phyloP scores from a whole-genome alignment of 1,140 invertebrate species.

The Adoxophyes honmai region DNA sequence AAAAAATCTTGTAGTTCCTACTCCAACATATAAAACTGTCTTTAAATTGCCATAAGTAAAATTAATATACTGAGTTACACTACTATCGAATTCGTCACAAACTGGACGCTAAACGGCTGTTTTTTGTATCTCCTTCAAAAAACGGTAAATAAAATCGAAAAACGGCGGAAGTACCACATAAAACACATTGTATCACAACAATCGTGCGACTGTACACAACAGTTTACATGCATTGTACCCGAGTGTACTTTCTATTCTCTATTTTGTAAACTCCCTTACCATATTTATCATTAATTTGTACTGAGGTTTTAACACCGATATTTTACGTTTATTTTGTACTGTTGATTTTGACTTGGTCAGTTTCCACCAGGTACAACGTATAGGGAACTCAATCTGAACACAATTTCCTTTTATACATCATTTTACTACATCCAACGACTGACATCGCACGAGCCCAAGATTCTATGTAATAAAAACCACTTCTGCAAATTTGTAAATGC shows the following conservation, averaged over 20 bases:
- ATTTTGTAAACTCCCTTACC: conserved; percentile 56
- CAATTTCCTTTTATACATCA: conserved; percentile 50
- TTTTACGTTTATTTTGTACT: conserved; percentile 54
- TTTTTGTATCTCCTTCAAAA: too few species aligned
- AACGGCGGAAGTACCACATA: conserved; percentile 10
- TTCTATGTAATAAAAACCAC: conserved; percentile 56
- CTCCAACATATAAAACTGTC: too few species aligned
- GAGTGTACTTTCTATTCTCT: conserved; percentile 40
- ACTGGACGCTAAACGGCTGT: too few species aligned
- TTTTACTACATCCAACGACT: conserved; percentile 61
- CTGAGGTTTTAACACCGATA: conserved; percentile 54
- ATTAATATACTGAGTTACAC: too few species aligned
- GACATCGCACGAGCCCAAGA: conserved; percentile 31
- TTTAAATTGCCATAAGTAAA: too few species aligned
- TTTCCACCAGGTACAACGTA: conserved; percentile 59
- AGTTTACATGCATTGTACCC: conserved; percentile 56
- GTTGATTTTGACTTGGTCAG: conserved; percentile 25
- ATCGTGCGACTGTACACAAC: conserved; percentile 57
- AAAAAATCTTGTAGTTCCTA: too few species aligned
- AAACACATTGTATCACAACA: conserved; percentile 18
- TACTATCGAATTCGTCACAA: too few species aligned
- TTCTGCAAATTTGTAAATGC: conserved; percentile 24
- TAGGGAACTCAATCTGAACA: conserved; percentile 53
- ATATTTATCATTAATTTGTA: conserved; percentile 74
- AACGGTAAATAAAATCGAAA: too few species aligned